Percentiles rank a stretch among this genome's conserved stretches.
Evolutionary conservation across 1,140 invertebrate genomes (phyloP).

Genomic region (Drosophila biarmipes): DNA sequence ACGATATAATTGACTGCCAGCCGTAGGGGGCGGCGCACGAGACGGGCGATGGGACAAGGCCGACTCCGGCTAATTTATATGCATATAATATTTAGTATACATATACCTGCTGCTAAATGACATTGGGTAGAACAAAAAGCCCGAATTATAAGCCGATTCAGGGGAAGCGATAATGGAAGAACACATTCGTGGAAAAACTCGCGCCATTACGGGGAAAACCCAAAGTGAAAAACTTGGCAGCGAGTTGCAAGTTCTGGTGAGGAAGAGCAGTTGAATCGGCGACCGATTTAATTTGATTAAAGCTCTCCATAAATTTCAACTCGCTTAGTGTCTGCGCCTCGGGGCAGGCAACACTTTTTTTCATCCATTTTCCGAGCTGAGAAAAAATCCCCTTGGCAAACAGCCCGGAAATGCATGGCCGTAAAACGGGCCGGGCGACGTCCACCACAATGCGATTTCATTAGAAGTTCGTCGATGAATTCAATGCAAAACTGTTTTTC

Average conservation of each 20-base stretch:
- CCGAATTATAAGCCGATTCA: slow-evolving; percentile 42
- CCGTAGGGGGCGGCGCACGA: slow-evolving; percentile 13
- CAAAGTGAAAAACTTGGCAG: slow-evolving; percentile 48
- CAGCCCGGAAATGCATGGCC: slow-evolving; percentile 12
- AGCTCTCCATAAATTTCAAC: slow-evolving; percentile 49
- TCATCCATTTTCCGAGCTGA: no score
- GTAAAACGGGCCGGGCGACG: neutral
- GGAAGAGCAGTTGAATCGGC: slow-evolving; percentile 1
- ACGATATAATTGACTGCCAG: slow-evolving; percentile 71
- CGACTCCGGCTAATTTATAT: slow-evolving; percentile 64
- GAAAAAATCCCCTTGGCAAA: slow-evolving; percentile 46
- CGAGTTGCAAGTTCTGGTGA: slow-evolving; percentile 5
- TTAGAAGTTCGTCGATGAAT: slow-evolving; percentile 52
- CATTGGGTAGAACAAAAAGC: slow-evolving; percentile 34
- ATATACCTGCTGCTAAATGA: slow-evolving; percentile 17
- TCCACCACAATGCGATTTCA: slow-evolving; percentile 49
- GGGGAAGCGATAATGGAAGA: slow-evolving; percentile 38
- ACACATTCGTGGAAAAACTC: slow-evolving; percentile 20
- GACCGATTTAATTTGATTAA: slow-evolving; percentile 65
- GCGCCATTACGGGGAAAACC: neutral
- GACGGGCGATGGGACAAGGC: slow-evolving; percentile 28
- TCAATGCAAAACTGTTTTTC: slow-evolving; percentile 53
- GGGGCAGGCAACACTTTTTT: slow-evolving; percentile 51
- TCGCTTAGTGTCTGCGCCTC: slow-evolving; percentile 37
- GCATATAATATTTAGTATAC: slow-evolving; percentile 29